phyloP scores from a whole-genome alignment of 2,888 invertebrate genomes.

The Fragum sueziense region DNA sequence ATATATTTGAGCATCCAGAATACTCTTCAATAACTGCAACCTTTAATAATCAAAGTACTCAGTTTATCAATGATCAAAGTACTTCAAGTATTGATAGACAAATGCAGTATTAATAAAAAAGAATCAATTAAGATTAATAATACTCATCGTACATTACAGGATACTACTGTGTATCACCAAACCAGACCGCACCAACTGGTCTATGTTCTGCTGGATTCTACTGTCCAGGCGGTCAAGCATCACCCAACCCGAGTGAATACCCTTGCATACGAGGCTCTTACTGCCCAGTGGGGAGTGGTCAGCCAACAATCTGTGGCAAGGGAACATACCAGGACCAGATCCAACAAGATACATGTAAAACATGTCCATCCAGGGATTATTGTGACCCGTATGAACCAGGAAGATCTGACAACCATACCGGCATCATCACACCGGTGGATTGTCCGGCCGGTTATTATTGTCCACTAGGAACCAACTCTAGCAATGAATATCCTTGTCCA shows the following conservation, averaged over 20 bases:
- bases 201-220: conserved; percentile 76
- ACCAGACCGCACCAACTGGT: conserved; percentile 70
- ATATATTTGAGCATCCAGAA: too few relatives aligned
- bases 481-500: conserved; percentile 76
- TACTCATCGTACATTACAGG: too few relatives aligned
- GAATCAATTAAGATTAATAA: too few relatives aligned
- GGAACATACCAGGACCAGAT: conserved; percentile 72
- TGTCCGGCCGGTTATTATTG: conserved; percentile 79
- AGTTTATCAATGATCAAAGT: too few relatives aligned
- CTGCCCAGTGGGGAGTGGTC: conserved; percentile 75
- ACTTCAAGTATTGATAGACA: too few relatives aligned
- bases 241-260: conserved; percentile 68
- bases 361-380: conserved; percentile 73
- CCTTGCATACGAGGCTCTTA: conserved; percentile 74
- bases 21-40: too few relatives aligned
- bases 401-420: conserved; percentile 72
- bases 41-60: too few relatives aligned
- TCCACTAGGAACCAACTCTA: conserved; percentile 73
- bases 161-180: conserved; percentile 75
- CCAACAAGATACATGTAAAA: conserved; percentile 66
- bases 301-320: conserved; percentile 72
- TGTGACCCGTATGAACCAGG: conserved; percentile 77
- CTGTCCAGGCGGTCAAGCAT: conserved; percentile 78
- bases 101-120: too few relatives aligned
- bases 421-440: conserved; percentile 70